Percentiles rank a stretch among this genome's conserved stretches.
phyloP scores from a whole-genome alignment of 2,888 invertebrate species.

The Tenthredo mesomela region DNA sequence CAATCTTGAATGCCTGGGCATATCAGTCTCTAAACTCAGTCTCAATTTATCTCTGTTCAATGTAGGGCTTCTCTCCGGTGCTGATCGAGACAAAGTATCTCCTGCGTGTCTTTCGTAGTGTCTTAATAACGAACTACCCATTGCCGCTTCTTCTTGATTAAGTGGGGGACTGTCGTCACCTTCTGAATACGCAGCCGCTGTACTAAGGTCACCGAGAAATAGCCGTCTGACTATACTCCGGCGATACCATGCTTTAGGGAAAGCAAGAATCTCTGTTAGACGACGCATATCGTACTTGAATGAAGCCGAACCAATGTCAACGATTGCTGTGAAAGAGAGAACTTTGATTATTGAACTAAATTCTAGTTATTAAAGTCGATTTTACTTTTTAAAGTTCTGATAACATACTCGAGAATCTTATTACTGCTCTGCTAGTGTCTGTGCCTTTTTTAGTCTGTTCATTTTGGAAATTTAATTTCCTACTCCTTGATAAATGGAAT shows the following conservation, averaged over 20 bases:
- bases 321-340: conserved; percentile 84
- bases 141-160: conserved; percentile 73
- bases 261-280: conserved; percentile 96
- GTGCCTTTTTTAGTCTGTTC: conserved; percentile 77
- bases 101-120: conserved; percentile 70
- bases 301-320: conserved; percentile 96
- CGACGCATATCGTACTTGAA: conserved; percentile 99
- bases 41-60: conserved; percentile 81
- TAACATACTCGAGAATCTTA: conserved; percentile 91
- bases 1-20: conserved; percentile 78
- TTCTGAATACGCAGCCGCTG: conserved; percentile 77
- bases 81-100: conserved; percentile 71
- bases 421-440: conserved; percentile 91
- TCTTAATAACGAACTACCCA: conserved; percentile 74
- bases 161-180: conserved; percentile 73
- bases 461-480: conserved; percentile 90
- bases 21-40: conserved; percentile 80
- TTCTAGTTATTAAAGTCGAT: conserved; percentile 17
- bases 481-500: conserved; percentile 94
- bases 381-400: conserved; percentile 2
- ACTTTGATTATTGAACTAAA: conserved; percentile 8
- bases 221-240: conserved; percentile 94
- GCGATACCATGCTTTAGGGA: conserved; percentile 99
- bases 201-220: conserved; percentile 95
- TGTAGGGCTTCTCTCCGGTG: conserved; percentile 73